Conservation (phyloP, 1,140 invertebrate genomes). For the Melanaphis sacchari region DNA sequence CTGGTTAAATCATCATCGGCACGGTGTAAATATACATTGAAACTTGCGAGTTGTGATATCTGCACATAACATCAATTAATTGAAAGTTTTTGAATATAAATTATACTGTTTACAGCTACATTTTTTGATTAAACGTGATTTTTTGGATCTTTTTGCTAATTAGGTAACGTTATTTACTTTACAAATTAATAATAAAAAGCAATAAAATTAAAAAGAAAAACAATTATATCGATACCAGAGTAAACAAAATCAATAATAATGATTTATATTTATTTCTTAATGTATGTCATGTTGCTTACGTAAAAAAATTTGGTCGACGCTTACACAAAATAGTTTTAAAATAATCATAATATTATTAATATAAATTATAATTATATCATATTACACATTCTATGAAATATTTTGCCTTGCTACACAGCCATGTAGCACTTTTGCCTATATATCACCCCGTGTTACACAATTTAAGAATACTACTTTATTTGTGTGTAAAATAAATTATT, state of each 20-base stretch:
- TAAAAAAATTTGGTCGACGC: background rate
- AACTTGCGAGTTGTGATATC: no score
- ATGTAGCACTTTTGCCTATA: background rate
- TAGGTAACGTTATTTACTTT: background rate
- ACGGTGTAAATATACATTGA: no score
- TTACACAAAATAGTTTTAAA: background rate
- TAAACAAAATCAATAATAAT: background rate
- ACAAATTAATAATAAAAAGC: background rate
- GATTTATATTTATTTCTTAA: background rate
- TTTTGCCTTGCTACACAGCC: background rate
- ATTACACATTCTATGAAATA: no score
- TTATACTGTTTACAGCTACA: background rate
- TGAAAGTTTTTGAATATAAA: background rate
- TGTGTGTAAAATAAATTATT: no score
- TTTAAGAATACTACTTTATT: background rate
- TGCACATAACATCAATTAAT: no score
- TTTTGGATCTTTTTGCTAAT: background rate
- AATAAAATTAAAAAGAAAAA: background rate
- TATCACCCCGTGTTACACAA: background rate
- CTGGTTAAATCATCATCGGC: no score
- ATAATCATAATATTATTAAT: background rate
- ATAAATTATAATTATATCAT: no score
- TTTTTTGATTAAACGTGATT: background rate
- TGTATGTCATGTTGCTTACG: background rate
- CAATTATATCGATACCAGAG: background rate